Evolutionary conservation across 2,113 vertebrate genomes (phyloP).

Genomic region (Neomonachus schauinslandi): DNA sequence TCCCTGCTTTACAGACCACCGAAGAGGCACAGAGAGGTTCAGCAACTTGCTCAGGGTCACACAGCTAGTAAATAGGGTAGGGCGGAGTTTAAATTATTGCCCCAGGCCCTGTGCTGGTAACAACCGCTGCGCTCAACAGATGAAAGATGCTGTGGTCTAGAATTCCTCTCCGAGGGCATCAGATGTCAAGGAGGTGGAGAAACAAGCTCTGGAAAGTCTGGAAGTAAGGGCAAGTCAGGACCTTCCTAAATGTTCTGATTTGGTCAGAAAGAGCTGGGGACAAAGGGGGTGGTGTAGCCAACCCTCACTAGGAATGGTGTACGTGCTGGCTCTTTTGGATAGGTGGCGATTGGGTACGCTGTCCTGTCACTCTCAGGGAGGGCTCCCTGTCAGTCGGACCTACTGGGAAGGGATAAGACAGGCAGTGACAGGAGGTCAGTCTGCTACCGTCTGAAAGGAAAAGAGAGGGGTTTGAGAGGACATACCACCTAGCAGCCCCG

Average conservation of each 20-base stretch:
- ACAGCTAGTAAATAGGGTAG: neutral
- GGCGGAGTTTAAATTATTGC: neutral
- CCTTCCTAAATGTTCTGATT: neutral
- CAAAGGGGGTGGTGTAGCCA: accelerated
- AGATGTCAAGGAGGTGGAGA: neutral
- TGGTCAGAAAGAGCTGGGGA: neutral
- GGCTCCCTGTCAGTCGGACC: neutral
- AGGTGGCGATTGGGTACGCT: neutral
- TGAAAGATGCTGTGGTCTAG: neutral
- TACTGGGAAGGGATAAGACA: neutral
- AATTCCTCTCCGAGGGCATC: neutral
- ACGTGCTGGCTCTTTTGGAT: neutral
- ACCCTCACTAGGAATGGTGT: neutral
- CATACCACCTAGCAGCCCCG: neutral
- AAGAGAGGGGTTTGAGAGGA: neutral
- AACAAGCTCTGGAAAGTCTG: neutral
- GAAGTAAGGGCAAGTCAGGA: neutral
- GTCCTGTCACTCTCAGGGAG: neutral
- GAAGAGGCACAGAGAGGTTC: neutral
- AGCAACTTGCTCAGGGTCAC: neutral
- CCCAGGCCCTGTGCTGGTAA: neutral
- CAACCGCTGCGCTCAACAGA: neutral
- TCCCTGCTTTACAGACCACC: neutral
- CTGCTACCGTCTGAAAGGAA: neutral
- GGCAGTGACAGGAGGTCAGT: neutral